These are phyloP conservation scores for Orchestes rusci DNA, from an alignment of 2,888 invertebrate genomes.

Conservation along the genomic window DNA sequence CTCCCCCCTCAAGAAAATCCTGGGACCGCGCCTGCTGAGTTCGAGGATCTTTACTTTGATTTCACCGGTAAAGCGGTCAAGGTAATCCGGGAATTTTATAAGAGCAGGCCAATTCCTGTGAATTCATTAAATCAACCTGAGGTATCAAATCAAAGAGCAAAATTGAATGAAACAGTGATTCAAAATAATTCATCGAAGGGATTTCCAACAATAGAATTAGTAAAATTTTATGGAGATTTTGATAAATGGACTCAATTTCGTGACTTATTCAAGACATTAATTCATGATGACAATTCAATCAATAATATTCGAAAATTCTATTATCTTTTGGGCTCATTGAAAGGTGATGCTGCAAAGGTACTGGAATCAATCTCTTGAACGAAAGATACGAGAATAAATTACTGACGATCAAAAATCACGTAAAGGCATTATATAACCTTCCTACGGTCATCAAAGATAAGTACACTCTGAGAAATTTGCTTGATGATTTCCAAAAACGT, in stretches of 20 bases:
- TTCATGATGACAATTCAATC: conserved; percentile 14
- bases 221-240: conserved; percentile 18
- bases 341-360: conserved; percentile 18
- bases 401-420: neutral
- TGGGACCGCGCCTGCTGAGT: neutral
- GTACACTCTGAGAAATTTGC: neutral
- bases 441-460: neutral
- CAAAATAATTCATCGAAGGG: neutral
- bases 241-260: conserved; percentile 20
- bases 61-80: neutral
- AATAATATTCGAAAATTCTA: conserved; percentile 23
- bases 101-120: neutral
- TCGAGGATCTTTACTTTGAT: neutral
- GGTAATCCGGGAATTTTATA: neutral
- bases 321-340: conserved; percentile 19
- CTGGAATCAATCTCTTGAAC: conserved; percentile 16
- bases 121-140: too few species aligned
- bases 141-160: neutral
- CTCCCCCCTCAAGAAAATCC: too few species aligned
- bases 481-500: conserved; percentile 2
- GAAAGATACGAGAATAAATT: conserved; percentile 22
- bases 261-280: conserved; percentile 19
- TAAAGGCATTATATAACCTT: neutral
- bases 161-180: neutral
- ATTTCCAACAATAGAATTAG: neutral